Evolutionary conservation across 1,140 invertebrate genomes (phyloP).

Genomic region (Ephestia elutella): DNA sequence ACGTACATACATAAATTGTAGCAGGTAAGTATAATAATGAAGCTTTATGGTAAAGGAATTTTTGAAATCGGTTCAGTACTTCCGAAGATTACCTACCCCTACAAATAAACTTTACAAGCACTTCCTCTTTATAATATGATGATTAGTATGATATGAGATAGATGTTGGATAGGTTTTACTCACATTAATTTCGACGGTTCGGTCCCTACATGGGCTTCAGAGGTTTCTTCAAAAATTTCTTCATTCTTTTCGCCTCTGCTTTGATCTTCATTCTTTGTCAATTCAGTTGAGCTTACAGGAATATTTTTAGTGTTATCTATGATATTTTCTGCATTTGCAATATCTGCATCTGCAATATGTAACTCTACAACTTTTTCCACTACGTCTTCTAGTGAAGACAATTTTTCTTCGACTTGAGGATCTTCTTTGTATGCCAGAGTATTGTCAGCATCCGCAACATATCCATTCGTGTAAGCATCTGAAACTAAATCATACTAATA

Average conservation of each 20-base stretch:
- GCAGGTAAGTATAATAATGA: too few relatives aligned
- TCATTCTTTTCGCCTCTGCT: conserved; percentile 5
- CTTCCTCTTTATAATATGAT: too few relatives aligned
- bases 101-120: too few relatives aligned
- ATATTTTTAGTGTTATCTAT: neutral
- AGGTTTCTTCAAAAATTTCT: neutral
- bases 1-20: too few relatives aligned
- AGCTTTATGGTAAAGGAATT: too few relatives aligned
- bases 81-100: too few relatives aligned
- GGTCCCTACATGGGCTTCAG: neutral
- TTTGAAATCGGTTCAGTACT: too few relatives aligned
- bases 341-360: conserved; percentile 19
- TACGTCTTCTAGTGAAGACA: conserved; percentile 31
- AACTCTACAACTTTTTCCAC: conserved; percentile 42
- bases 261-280: neutral
- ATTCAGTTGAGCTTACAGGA: neutral
- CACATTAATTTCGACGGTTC: neutral
- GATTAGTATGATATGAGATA: too few relatives aligned
- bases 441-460: conserved; percentile 10
- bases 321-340: conserved; percentile 16
- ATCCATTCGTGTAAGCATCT: conserved; percentile 7
- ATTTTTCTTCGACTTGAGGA: conserved; percentile 21
- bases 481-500: neutral
- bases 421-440: conserved; percentile 9
- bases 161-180: too few relatives aligned